phyloP scores from a whole-genome alignment of 53 echinoderm and acorn worm species.

The Arbacia lixula region DNA sequence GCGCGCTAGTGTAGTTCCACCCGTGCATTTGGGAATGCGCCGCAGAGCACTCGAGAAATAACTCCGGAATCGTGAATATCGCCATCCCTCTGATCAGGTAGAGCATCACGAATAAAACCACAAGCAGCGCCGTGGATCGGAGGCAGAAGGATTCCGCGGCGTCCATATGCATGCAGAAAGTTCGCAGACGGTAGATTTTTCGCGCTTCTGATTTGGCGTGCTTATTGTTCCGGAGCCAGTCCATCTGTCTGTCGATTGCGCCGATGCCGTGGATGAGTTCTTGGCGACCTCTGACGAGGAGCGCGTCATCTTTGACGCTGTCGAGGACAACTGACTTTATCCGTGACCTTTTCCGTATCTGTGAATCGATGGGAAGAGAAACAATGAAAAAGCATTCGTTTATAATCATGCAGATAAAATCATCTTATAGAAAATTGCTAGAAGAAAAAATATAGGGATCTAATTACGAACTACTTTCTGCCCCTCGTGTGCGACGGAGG shows the following conservation, averaged over 20 bases:
- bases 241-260: conserved; percentile 30
- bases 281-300: conserved; percentile 27
- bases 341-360: conserved; percentile 16
- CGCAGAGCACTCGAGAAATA: conserved; percentile 39
- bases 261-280: conserved; percentile 27
- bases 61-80: conserved; percentile 13
- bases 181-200: conserved; percentile 13
- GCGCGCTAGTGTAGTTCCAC: not conserved
- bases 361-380: too few species aligned
- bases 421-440: too few species aligned
- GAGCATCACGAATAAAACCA: conserved; percentile 15
- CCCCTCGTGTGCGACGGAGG: too few species aligned
- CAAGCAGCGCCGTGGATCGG: conserved; percentile 16
- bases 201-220: conserved; percentile 22
- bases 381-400: too few species aligned
- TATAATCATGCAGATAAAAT: too few species aligned
- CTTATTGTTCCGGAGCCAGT: conserved; percentile 34
- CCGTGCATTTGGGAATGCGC: not conserved
- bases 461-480: too few species aligned
- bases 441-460: too few species aligned
- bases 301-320: conserved; percentile 16
- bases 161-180: not conserved
- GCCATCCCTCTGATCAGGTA: conserved; percentile 14
- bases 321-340: conserved; percentile 8
- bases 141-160: conserved; percentile 29